phyloP scores from a whole-genome alignment of 1,140 invertebrate genomes.

The Cydia amplana region DNA sequence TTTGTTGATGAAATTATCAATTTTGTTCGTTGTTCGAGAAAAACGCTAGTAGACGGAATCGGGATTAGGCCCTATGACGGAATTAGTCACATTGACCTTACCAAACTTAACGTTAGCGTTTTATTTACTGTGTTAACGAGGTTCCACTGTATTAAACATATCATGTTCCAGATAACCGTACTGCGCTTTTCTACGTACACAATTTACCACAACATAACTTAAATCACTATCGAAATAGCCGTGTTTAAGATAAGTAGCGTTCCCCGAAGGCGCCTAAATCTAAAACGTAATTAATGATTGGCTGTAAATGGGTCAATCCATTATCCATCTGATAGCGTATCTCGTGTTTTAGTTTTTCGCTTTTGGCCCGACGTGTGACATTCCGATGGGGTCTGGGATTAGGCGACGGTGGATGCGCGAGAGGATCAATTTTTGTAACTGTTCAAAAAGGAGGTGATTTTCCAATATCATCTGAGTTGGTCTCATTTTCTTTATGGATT shows the following conservation, averaged over 20 bases:
- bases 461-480: too few relatives aligned
- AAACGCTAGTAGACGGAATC: too few relatives aligned
- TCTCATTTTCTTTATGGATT: too few relatives aligned
- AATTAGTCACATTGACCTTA: too few relatives aligned
- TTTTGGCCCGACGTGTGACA: slow-evolving; percentile 56
- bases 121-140: too few relatives aligned
- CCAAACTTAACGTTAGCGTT: too few relatives aligned
- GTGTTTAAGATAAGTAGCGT: slow-evolving; percentile 3
- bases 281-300: slow-evolving; percentile 63
- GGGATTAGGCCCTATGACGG: too few relatives aligned
- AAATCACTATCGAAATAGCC: neutral
- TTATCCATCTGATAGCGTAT: slow-evolving; percentile 73
- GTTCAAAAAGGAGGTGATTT: neutral
- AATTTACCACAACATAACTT: neutral
- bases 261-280: slow-evolving; percentile 35
- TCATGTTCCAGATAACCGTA: neutral
- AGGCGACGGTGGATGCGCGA: slow-evolving; percentile 27
- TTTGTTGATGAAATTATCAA: too few relatives aligned
- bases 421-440: neutral
- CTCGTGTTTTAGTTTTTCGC: slow-evolving; percentile 61
- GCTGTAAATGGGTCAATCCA: slow-evolving; percentile 73
- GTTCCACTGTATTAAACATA: too few relatives aligned
- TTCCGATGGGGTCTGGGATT: slow-evolving; percentile 52
- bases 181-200: neutral
- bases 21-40: too few relatives aligned